Percentiles rank a stretch among this genome's conserved stretches.
Conservation (phyloP, 1,140 invertebrate genomes). For the Streblospio benedicti region DNA sequence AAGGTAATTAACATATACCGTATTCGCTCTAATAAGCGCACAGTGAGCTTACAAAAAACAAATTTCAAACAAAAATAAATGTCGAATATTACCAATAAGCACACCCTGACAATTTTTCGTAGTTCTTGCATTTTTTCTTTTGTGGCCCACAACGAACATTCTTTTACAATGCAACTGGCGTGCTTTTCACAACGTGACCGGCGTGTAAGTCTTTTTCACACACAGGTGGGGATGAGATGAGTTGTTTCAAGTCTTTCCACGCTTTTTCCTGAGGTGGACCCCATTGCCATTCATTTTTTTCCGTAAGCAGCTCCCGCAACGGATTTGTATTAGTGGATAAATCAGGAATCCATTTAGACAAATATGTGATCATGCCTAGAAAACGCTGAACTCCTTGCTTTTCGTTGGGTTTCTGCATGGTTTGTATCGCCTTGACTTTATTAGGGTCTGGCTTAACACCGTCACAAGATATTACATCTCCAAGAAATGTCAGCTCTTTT, state of each 20-base stretch:
- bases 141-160: too few relatives aligned
- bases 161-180: too few relatives aligned
- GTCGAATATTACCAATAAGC: too few relatives aligned
- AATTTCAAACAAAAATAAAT: too few relatives aligned
- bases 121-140: too few relatives aligned
- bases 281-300: neutral
- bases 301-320: neutral
- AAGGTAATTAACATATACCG: too few relatives aligned
- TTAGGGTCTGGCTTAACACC: constrained; percentile 41
- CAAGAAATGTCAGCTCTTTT: neutral
- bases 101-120: too few relatives aligned
- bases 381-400: constrained; percentile 23
- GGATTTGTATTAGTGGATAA: constrained; percentile 1
- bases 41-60: too few relatives aligned
- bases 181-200: too few relatives aligned
- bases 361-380: constrained; percentile 25
- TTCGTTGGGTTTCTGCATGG: constrained; percentile 19
- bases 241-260: neutral
- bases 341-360: constrained; percentile 20
- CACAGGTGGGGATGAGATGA: too few relatives aligned
- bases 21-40: too few relatives aligned
- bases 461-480: constrained; percentile 33
- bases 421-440: constrained; percentile 38
- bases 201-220: too few relatives aligned
- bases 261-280: neutral